These are phyloP conservation scores for Himalopsyche japonica DNA, from an alignment of 2,888 invertebrate species.

Conservation along the genomic window DNA sequence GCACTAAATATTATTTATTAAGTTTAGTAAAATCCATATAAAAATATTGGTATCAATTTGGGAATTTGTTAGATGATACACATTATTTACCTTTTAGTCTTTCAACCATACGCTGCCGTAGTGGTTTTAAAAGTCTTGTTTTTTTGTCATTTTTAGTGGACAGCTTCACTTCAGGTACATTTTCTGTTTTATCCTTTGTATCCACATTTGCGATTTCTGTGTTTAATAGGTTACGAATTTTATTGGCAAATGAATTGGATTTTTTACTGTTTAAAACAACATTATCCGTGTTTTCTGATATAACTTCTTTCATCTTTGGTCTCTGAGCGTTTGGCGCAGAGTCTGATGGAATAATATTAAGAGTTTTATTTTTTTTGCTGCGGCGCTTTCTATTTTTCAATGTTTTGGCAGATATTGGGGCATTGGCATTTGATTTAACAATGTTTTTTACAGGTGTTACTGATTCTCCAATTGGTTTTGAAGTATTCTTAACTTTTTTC, in stretches of 20 bases:
- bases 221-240: not conserved
- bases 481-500: not conserved
- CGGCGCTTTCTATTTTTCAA: conserved; percentile 18
- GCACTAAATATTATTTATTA: no score
- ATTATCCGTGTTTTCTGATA: not conserved
- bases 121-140: conserved; percentile 29
- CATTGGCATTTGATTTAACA: not conserved
- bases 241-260: not conserved
- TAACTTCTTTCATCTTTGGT: not conserved
- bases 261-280: not conserved
- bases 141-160: conserved; percentile 4
- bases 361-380: conserved; percentile 13
- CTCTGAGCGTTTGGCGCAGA: not conserved
- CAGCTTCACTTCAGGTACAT: not conserved
- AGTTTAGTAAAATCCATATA: no score
- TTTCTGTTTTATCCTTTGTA: not conserved
- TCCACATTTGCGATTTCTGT: not conserved
- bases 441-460: not conserved
- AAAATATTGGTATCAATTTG: no score
- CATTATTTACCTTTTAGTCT: conserved; percentile 65
- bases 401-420: not conserved
- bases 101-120: conserved; percentile 70
- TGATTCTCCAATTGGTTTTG: not conserved
- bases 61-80: not conserved
- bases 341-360: not conserved